These are phyloP conservation scores for Recurvirostra avosetta DNA, from an alignment of 2,113 vertebrate genomes.

Conservation along the genomic window DNA sequence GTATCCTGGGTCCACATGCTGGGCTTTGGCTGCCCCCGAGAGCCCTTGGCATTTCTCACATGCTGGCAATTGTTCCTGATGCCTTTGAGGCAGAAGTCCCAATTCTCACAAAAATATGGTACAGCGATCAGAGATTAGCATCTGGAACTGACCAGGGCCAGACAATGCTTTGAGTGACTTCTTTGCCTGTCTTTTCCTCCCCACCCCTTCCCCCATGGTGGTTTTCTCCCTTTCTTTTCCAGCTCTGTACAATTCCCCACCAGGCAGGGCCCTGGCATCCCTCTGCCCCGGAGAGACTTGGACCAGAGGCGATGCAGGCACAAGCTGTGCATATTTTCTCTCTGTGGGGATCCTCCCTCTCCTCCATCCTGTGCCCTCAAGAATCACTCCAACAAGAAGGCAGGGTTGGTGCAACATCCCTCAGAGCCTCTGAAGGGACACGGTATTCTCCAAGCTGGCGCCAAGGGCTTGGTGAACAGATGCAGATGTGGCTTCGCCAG, in stretches of 20 bases:
- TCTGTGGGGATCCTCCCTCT: neutral
- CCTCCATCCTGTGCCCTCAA: neutral
- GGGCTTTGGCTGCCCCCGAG: neutral
- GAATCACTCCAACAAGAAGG: neutral
- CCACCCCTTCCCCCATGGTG: neutral
- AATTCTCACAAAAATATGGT: conserved; percentile 27
- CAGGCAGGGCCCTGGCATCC: neutral
- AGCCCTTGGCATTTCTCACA: conserved; percentile 25
- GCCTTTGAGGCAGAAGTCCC: conserved; percentile 42
- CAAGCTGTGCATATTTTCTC: neutral
- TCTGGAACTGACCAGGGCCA: conserved; percentile 49
- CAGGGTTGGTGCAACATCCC: neutral
- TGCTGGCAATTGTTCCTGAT: neutral
- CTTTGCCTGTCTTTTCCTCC: neutral
- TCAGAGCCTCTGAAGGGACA: neutral
- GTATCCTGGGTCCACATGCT: neutral
- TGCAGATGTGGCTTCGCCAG: neutral
- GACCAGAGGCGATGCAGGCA: neutral
- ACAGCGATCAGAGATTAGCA: conserved; percentile 31
- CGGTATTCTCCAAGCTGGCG: neutral
- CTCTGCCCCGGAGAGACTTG: neutral
- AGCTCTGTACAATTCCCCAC: neutral
- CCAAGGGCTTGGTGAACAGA: neutral
- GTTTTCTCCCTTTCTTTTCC: conserved; percentile 32
- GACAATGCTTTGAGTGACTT: conserved; percentile 5